Evolutionary conservation across 2,113 vertebrate species (phyloP), one percentile per base, ranked within the genome.

Genomic region (Tyto alba): DNA sequence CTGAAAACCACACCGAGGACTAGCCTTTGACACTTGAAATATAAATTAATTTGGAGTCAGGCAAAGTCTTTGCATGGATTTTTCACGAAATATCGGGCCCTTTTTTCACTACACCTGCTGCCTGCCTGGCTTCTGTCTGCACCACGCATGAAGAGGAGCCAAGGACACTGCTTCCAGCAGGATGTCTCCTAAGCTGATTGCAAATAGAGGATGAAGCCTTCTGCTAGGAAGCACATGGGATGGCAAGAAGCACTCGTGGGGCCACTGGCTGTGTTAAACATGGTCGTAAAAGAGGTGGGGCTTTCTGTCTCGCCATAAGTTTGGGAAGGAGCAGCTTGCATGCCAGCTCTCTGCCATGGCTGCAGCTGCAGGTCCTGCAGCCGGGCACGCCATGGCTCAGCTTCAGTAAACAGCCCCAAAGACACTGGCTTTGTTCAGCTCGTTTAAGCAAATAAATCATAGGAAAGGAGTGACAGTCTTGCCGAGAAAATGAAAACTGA

Each of bases 341-440:
- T 2, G 1, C 14, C 56, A 18, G 43, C 9, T 88, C 23, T 38
- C 45, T 48, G 43, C 43, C 0, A 0, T 9, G 27, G 55, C 34
- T 73, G 47, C 4, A 1, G 43, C 57, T 43, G 20, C 36, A 50
- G 36, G 26, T n/a, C 47, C 66, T 50, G 50, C n/a, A 43, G n/a
- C 1, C 8, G 1, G n/a, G 10, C 47, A 19, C 7, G 0, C 7
- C 40, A 7, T 11, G 25, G 57, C 18, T 75, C 43, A 26, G 48
- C 62, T 45, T 77, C 1, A 0, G 40, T 34, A 50, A 40, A 40
- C 40, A 85, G 20, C n/a, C 59, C 63, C 25, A 69, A 40, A 68
- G 25, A 62, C 59, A 76, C 26, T 11, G 22, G 40, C 78, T 83
- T 89, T 87, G 71, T 47, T 79, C 53, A 68, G 34, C 16, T 68